These are phyloP conservation scores for Junco hyemalis DNA, from an alignment of 2,113 vertebrate genomes.

Conservation along the genomic window DNA sequence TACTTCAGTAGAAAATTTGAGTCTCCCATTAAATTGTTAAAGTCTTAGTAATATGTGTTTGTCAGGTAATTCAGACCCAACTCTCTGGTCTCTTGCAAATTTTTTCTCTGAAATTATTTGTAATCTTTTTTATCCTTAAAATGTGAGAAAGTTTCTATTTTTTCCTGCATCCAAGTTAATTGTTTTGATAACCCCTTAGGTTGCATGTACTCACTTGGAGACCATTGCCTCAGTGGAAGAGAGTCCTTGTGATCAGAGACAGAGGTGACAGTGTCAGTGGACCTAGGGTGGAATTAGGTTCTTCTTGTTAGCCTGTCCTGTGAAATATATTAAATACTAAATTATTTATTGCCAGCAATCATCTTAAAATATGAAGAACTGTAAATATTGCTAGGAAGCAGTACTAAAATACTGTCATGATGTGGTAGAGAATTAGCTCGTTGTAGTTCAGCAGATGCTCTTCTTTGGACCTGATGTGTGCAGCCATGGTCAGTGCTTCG, in stretches of 20 bases:
- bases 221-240: neutral
- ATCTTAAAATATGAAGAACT: neutral
- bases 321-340: neutral
- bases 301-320: neutral
- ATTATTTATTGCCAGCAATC: neutral
- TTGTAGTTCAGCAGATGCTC: neutral
- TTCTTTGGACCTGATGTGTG: neutral
- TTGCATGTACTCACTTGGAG: neutral
- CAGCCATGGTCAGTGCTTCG: neutral
- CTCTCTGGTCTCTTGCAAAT: neutral
- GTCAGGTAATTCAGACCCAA: neutral
- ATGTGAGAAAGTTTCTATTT: neutral
- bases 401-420: neutral
- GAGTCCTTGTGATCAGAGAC: neutral
- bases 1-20: neutral
- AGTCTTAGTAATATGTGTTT: neutral
- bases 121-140: neutral
- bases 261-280: neutral
- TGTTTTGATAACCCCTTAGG: neutral
- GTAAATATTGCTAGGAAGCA: neutral
- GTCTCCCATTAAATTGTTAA: neutral
- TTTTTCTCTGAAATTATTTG: neutral
- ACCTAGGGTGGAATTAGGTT: neutral
- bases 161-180: neutral
- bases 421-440: neutral